Evolutionary conservation across 2,113 vertebrate species (phyloP).

Genomic region (Irena cyanogastra): DNA sequence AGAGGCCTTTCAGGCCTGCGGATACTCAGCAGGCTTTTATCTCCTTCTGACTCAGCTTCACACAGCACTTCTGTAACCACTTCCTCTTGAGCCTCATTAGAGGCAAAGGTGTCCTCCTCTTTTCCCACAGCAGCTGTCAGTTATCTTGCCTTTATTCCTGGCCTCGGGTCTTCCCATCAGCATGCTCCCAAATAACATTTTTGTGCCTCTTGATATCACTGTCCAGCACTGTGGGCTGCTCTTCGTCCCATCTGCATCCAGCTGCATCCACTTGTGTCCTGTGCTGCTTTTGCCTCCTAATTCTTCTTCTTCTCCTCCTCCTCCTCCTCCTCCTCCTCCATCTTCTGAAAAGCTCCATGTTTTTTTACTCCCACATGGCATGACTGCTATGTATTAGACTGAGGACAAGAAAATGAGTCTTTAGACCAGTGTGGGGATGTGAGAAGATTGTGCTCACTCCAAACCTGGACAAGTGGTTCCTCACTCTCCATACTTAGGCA

Average conservation of each 20-base stretch:
- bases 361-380: not conserved
- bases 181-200: accelerated
- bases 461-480: not conserved
- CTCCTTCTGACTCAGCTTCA: not conserved
- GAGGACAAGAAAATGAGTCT: not conserved
- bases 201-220: not conserved
- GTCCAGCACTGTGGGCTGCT: not conserved
- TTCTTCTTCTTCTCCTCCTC: no score
- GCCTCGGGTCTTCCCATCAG: not conserved
- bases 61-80: not conserved
- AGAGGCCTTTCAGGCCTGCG: not conserved
- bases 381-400: not conserved
- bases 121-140: not conserved
- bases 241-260: not conserved
- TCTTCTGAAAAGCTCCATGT: not conserved
- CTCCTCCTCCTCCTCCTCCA: not conserved
- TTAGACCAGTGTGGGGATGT: not conserved
- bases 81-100: constrained; percentile 14
- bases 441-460: not conserved
- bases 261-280: not conserved
- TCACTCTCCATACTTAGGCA: accelerated
- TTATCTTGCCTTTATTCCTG: not conserved
- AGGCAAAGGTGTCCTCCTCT: not conserved
- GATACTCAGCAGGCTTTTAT: not conserved
- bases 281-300: not conserved